A percentile compares a stretch with the other conserved stretches of the same genome.
phyloP scores from a whole-genome alignment of 2,797 vertebrate genomes.

The Falco biarmicus region DNA sequence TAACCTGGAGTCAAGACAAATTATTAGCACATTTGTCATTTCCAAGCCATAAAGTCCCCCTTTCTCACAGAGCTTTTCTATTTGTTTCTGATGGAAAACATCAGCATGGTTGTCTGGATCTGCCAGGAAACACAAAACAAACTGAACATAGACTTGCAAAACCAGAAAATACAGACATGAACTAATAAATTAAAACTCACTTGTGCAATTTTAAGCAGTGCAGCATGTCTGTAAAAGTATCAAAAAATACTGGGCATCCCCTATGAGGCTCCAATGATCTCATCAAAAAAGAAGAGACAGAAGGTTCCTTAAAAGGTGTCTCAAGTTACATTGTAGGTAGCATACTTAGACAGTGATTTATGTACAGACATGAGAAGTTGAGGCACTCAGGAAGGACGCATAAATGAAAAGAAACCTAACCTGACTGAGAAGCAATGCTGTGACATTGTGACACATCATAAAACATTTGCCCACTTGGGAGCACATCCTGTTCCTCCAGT shows the following conservation, averaged over 20 bases:
- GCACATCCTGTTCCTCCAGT: background rate
- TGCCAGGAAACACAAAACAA: background rate
- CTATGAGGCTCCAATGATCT: background rate
- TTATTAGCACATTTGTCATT: background rate
- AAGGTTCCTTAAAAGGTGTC: background rate
- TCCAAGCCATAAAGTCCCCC: background rate
- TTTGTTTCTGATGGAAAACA: background rate
- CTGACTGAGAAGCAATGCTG: background rate
- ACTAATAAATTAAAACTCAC: background rate
- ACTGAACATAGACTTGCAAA: background rate
- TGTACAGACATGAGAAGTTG: background rate
- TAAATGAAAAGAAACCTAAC: background rate
- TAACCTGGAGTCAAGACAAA: background rate
- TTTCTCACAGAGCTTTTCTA: background rate
- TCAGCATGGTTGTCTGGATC: background rate
- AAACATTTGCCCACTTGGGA: background rate
- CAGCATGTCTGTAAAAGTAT: background rate
- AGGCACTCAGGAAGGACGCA: background rate
- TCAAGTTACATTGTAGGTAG: background rate
- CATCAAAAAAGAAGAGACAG: background rate
- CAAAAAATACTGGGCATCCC: background rate
- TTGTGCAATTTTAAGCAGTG: background rate
- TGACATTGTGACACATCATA: no score
- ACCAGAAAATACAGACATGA: background rate
- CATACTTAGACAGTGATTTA: background rate